Evolutionary conservation across 2,113 vertebrate species (phyloP).

Genomic region (Stegastes partitus): DNA sequence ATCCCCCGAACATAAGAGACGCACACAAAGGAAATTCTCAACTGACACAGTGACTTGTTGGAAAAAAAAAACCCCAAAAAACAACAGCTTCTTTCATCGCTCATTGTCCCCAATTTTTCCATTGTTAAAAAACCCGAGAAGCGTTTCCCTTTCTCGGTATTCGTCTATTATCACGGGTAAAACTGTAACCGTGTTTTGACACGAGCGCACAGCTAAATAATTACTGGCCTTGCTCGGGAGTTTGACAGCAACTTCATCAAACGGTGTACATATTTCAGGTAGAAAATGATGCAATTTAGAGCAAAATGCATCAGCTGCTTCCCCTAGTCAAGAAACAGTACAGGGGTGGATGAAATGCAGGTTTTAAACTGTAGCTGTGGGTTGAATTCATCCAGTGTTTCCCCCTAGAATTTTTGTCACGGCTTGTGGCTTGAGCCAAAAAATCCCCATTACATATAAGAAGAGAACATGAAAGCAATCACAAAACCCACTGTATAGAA

Average conservation of each 20-base stretch:
- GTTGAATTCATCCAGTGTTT: slow-evolving; percentile 49
- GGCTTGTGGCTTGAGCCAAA: slow-evolving; percentile 39
- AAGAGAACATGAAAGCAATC: slow-evolving; percentile 31
- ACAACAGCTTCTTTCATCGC: slow-evolving; percentile 56
- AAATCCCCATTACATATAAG: slow-evolving; percentile 51
- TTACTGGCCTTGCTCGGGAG: slow-evolving; percentile 24
- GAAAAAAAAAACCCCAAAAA: slow-evolving; percentile 38
- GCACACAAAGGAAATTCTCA: slow-evolving; percentile 69
- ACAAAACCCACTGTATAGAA: slow-evolving; percentile 35
- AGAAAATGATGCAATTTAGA: slow-evolving; percentile 27
- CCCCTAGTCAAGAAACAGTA: slow-evolving; percentile 1
- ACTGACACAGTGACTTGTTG: slow-evolving; percentile 61
- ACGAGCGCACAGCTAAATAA: slow-evolving; percentile 8
- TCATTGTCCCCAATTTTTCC: slow-evolving; percentile 58
- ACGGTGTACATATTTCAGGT: slow-evolving; percentile 17
- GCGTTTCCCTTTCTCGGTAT: neutral
- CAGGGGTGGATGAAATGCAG: slow-evolving; percentile 14
- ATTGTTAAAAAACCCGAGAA: slow-evolving; percentile 45
- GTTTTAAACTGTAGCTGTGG: slow-evolving; percentile 37
- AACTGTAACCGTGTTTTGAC: slow-evolving; percentile 35
- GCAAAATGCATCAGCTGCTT: slow-evolving; percentile 19
- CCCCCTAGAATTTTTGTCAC: slow-evolving; percentile 32
- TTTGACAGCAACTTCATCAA: slow-evolving; percentile 35
- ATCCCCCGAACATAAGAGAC: slow-evolving; percentile 57
- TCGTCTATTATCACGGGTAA: slow-evolving; percentile 6